Base-by-base conservation (phyloP, 1,140 invertebrate species). In the Copidosoma floridanum region DNA sequence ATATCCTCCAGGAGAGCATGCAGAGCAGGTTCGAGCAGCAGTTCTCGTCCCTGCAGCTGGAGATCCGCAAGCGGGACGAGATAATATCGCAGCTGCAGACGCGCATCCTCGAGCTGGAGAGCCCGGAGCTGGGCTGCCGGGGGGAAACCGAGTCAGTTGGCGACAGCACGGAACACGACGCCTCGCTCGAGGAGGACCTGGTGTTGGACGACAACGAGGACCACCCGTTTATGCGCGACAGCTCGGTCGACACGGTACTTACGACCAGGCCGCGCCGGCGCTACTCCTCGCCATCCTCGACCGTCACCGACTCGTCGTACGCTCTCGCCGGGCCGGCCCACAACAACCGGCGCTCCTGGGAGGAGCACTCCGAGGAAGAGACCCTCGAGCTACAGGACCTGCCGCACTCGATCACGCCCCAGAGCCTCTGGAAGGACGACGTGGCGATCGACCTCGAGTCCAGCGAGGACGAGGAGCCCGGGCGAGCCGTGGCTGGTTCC, bases 51-150 rank as follows among this genome's bases (percentile, higher is more conserved):
- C 78, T 94, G 68, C 89, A 92, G 74, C 80, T 86, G 37, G 91
- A 93, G 78, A 85, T 93, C 10, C 81, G 82, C 8, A 87, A 86
- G 57, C 82, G 90, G 7, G 91, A 93, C 72, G 86, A 89, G 68
- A 87, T 92, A 37, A 93, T 93, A 64, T 82, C 79, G 10, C 86
- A 90, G 70, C 79, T 94, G 11, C 89, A 90, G 71, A 77, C 82
- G 21, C 82, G 88, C 55, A 89, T 92, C 51, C 82, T 84, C 64
- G 85, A 89, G 64, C 71, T 91, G 41, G 88, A 90, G 72, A 81
- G 78, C 55, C 38, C 50, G 1, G 69, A 74, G 12, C 23, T 14
- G 26, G 14, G 5, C 48, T 71, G 21, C 14, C 18, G 52, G 3
- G 8, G 46, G 0, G 58, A 60, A 1, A 32, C 40, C 5, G 60